phyloP scores from a whole-genome alignment of 2,113 vertebrate species.

The Terrapene triunguis region DNA sequence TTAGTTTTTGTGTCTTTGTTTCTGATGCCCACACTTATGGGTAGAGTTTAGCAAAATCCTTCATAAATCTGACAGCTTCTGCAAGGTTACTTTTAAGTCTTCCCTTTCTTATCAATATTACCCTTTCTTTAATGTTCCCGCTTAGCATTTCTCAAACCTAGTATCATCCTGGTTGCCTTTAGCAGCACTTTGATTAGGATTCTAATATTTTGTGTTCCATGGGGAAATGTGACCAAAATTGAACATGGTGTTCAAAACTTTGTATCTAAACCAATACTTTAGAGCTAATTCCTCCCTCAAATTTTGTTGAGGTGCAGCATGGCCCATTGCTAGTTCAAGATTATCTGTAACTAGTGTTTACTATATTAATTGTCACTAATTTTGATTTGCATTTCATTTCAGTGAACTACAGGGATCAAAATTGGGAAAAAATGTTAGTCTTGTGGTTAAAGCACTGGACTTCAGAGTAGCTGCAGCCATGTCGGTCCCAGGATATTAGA shows the following conservation, averaged over 20 bases:
- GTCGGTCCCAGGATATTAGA: not conserved
- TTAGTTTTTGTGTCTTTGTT: not conserved
- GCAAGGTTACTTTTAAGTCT: not conserved
- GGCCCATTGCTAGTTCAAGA: not conserved
- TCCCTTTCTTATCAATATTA: not conserved
- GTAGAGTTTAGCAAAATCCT: rapidly evolving
- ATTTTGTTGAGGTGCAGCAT: not conserved
- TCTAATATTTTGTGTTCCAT: rapidly evolving
- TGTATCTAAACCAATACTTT: not conserved
- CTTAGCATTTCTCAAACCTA: not conserved
- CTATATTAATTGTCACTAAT: not conserved
- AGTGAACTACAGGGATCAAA: conserved; percentile 6
- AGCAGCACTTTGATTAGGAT: not conserved
- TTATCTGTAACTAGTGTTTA: not conserved
- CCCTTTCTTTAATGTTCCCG: not conserved
- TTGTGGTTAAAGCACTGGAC: conserved; percentile 5
- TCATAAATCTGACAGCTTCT: not conserved
- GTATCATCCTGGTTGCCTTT: not conserved
- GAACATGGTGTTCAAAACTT: not conserved
- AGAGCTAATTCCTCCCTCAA: not conserved
- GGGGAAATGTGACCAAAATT: not conserved
- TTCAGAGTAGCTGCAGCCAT: not conserved
- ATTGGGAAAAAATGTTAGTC: conserved; percentile 1
- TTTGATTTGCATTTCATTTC: conserved; percentile 39
- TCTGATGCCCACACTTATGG: not conserved